Conservation (phyloP, 2,888 invertebrate genomes). For the Crocallis elinguaria region DNA sequence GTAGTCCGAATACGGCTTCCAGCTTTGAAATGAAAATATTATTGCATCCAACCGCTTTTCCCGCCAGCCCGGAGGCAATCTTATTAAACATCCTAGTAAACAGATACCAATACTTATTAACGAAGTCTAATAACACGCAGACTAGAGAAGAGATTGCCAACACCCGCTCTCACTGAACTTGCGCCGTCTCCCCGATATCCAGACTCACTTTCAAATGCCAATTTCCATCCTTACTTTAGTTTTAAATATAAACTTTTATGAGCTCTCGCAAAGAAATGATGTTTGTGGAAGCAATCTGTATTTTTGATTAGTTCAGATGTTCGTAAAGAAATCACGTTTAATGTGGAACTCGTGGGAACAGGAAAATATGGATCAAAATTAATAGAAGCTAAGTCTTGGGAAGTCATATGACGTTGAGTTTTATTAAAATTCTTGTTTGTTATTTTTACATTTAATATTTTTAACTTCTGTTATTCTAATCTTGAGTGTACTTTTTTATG, state of each 20-base stretch:
- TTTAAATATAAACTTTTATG: constrained; percentile 9
- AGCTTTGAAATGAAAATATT: too few species aligned
- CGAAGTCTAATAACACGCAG: not conserved
- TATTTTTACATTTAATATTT: not conserved
- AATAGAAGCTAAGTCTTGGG: not conserved
- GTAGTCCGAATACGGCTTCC: too few species aligned
- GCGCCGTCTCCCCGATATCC: not conserved
- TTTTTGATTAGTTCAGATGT: constrained; percentile 12
- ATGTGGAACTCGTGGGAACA: not conserved
- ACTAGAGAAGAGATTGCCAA: not conserved
- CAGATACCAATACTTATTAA: not conserved
- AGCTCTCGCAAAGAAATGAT: constrained; percentile 5
- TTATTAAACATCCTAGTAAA: too few species aligned
- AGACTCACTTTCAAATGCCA: constrained; percentile 3
- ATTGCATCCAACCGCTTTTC: too few species aligned
- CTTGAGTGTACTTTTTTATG: too few species aligned
- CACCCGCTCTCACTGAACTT: constrained; percentile 3
- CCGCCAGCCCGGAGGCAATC: too few species aligned
- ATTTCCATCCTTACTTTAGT: not conserved
- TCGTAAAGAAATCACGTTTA: constrained; percentile 4
- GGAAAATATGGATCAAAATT: not conserved
- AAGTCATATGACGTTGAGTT: not conserved
- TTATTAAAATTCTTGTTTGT: constrained; percentile 3
- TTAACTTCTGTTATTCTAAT: too few species aligned
- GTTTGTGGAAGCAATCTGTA: constrained; percentile 16